A percentile compares a stretch with the other conserved stretches of the same genome.
phyloP scores from a whole-genome alignment of 2,797 vertebrate species.

The Hippoglossus hippoglossus region DNA sequence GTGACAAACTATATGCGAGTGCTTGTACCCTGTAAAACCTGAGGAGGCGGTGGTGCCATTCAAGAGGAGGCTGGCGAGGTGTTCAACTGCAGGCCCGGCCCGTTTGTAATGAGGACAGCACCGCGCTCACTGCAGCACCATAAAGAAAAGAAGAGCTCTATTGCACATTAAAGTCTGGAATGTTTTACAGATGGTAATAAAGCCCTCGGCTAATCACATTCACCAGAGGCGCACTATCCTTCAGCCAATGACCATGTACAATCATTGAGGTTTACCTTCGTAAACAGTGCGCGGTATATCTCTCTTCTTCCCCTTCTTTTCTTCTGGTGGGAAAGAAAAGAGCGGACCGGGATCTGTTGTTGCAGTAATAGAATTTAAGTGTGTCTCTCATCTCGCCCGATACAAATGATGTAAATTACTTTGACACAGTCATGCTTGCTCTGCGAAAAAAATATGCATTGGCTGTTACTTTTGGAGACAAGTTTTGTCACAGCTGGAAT shows the following conservation, averaged over 20 bases:
- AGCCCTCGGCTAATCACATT: constrained; percentile 80
- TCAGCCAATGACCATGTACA: constrained; percentile 66
- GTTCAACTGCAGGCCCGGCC: constrained; percentile 77
- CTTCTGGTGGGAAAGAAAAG: constrained; percentile 15
- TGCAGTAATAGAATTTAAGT: constrained; percentile 33
- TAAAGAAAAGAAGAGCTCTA: constrained; percentile 76
- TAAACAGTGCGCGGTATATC: constrained; percentile 29
- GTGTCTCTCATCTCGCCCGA: constrained; percentile 8
- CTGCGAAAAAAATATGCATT: constrained; percentile 27
- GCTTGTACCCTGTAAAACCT: constrained; percentile 68
- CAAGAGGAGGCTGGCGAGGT: constrained; percentile 57
- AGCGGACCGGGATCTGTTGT: constrained; percentile 23
- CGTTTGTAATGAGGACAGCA: constrained; percentile 81
- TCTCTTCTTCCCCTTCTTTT: constrained; percentile 1
- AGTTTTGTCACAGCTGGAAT: constrained; percentile 24
- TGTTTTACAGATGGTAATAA: constrained; percentile 84
- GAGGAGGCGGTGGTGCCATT: constrained; percentile 36
- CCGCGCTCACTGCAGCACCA: constrained; percentile 71
- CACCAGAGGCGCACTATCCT: constrained; percentile 66
- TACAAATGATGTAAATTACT: constrained; percentile 43
- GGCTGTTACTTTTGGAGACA: constrained; percentile 15
- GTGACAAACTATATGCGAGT: constrained; percentile 75
- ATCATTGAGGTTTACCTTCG: constrained; percentile 63
- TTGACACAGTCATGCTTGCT: constrained; percentile 44
- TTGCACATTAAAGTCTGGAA: constrained; percentile 81